Percentiles rank a stretch among this genome's conserved stretches.
Conservation (phyloP, 2,888 invertebrate genomes). For the Cephus rjabovi region DNA sequence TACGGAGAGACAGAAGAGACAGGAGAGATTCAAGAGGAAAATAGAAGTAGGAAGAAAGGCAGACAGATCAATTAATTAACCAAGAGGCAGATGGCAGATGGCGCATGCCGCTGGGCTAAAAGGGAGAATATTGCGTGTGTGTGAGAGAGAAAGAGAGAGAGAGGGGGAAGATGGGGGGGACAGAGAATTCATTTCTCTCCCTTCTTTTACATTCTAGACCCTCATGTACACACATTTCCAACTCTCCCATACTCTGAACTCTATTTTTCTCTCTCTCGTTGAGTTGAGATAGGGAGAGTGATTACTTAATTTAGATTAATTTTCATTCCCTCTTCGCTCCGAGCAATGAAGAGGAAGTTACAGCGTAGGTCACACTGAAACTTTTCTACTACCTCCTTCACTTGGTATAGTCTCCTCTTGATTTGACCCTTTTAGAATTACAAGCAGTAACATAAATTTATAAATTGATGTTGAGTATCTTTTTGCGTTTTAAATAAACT, state of each 20-base stretch:
- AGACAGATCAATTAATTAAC: conserved; percentile 49
- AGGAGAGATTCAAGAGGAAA: conserved; percentile 22
- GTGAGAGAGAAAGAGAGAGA: conserved; percentile 4
- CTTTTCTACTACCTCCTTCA: neutral
- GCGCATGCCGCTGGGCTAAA: conserved; percentile 22
- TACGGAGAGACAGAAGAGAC: neutral
- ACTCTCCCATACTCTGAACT: neutral
- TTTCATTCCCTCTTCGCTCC: conserved; percentile 23
- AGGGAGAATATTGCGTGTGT: neutral
- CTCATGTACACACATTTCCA: neutral
- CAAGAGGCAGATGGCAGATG: conserved; percentile 42
- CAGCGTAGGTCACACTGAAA: conserved; percentile 1
- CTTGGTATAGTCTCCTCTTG: neutral
- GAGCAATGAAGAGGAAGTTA: neutral
- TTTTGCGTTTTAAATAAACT: neutral
- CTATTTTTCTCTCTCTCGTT: neutral
- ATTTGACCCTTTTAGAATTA: neutral
- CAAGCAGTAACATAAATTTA: neutral
- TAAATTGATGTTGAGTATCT: neutral
- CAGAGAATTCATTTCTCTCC: neutral
- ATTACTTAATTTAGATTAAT: conserved; percentile 47
- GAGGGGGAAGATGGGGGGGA: conserved; percentile 14
- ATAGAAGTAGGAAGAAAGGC: conserved; percentile 33
- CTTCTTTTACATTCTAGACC: neutral
- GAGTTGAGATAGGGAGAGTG: neutral